These are phyloP conservation scores for Eristalis tenax DNA, from an alignment of 2,888 invertebrate genomes.

Conservation along the genomic window DNA sequence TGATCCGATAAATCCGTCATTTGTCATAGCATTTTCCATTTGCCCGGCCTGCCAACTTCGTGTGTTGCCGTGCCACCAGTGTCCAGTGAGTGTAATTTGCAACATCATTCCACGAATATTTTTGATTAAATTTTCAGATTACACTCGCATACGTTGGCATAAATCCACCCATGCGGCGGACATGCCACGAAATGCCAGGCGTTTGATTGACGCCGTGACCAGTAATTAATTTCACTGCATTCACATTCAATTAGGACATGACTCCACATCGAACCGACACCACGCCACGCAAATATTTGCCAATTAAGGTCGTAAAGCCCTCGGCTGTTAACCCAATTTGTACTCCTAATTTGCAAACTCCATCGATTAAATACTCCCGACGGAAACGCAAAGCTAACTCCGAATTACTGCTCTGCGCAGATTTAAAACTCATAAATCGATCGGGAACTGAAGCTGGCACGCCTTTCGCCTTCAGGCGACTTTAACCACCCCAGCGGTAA, in stretches of 20 bases:
- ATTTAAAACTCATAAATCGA: constrained; percentile 16
- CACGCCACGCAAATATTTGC: constrained; percentile 9
- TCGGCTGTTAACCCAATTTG: neutral
- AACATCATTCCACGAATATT: neutral
- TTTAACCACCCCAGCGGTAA: too few relatives aligned
- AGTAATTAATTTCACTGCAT: constrained; percentile 5
- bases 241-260: neutral
- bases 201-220: neutral
- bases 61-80: too few relatives aligned
- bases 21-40: neutral
- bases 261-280: neutral
- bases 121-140: neutral
- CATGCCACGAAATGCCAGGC: neutral
- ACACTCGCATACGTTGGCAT: neutral
- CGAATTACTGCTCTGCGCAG: neutral
- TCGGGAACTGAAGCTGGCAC: neutral
- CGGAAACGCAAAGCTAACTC: neutral
- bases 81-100: neutral
- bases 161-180: neutral
- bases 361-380: neutral
- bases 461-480: too few relatives aligned
- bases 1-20: neutral
- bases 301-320: neutral
- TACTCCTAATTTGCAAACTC: neutral
- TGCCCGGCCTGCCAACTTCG: neutral